Conservation (phyloP, 2,113 vertebrate genomes). For the Psephotus haematonotus region DNA sequence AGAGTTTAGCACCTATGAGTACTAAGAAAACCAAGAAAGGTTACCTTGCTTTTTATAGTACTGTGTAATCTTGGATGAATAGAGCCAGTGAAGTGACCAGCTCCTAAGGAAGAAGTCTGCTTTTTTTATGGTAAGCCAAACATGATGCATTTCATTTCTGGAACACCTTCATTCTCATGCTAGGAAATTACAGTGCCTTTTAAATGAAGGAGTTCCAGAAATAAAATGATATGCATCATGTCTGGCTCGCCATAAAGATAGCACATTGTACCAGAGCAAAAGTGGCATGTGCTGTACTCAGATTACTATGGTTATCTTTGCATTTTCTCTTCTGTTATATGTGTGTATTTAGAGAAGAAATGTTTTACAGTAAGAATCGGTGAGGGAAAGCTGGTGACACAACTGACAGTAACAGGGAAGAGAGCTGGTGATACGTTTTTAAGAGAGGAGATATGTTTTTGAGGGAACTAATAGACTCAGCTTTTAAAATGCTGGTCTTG, state of each 20-base stretch:
- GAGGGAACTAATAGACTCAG: not conserved
- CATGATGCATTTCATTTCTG: not conserved
- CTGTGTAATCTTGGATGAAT: not conserved
- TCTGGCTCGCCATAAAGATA: not conserved
- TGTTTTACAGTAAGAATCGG: not conserved
- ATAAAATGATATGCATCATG: not conserved
- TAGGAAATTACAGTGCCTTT: slow-evolving; percentile 23
- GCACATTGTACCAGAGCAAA: not conserved
- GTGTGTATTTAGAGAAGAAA: not conserved
- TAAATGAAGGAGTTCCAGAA: slow-evolving; percentile 15
- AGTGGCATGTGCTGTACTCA: not conserved
- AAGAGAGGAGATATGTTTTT: not conserved
- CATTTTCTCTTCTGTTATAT: not conserved
- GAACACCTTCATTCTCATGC: not conserved
- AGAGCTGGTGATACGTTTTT: not conserved
- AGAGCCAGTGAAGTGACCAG: not conserved
- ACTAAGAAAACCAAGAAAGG: not conserved
- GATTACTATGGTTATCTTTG: not conserved
- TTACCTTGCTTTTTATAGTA: slow-evolving; percentile 14
- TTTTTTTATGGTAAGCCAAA: not conserved
- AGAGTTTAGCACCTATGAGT: not conserved
- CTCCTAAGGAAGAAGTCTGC: not conserved
- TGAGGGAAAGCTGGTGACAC: not conserved
- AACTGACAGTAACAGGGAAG: not conserved
- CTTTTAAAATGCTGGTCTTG: not conserved